Percentiles rank a stretch among this genome's conserved stretches.
Conservation (phyloP, 2,113 vertebrate species). For the Salvator merianae region DNA sequence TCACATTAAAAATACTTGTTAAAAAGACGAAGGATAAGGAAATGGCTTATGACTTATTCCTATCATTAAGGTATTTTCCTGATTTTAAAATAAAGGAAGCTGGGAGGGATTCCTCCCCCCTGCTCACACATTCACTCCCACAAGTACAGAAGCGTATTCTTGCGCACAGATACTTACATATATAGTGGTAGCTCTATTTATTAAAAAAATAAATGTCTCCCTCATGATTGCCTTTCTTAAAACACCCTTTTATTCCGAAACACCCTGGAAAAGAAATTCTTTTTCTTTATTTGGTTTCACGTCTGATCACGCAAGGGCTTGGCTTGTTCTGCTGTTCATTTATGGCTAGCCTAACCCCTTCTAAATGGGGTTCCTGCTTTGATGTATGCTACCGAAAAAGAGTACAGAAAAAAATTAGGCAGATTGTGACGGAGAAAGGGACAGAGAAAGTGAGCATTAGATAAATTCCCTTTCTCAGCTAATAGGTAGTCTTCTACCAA, state of each 20-base stretch:
- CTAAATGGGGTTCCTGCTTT: background rate
- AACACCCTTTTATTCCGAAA: constrained; percentile 43
- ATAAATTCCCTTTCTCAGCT: background rate
- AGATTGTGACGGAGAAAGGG: background rate
- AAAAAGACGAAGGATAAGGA: constrained; percentile 10
- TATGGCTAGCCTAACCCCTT: constrained; percentile 27
- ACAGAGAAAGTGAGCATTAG: background rate
- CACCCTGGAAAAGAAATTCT: constrained; percentile 12
- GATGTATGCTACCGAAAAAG: constrained; percentile 9
- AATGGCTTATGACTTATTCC: constrained; percentile 40
- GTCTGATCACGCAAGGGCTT: background rate
- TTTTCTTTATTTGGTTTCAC: constrained; percentile 16
- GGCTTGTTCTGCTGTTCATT: constrained; percentile 11
- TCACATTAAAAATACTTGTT: constrained; percentile 5
- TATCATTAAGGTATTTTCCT: constrained; percentile 30
- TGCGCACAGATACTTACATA: constrained; percentile 4
- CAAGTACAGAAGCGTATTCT: background rate
- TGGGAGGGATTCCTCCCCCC: background rate
- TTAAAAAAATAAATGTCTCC: constrained; percentile 67
- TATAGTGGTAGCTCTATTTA: constrained; percentile 15
- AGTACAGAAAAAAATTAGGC: background rate
- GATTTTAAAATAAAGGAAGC: background rate
- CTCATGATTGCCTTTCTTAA: constrained; percentile 41
- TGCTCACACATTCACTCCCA: too few relatives aligned
- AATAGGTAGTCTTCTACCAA: background rate